Base-by-base conservation (phyloP, 2,888 invertebrate species). In the Athripsodes cinereus region DNA sequence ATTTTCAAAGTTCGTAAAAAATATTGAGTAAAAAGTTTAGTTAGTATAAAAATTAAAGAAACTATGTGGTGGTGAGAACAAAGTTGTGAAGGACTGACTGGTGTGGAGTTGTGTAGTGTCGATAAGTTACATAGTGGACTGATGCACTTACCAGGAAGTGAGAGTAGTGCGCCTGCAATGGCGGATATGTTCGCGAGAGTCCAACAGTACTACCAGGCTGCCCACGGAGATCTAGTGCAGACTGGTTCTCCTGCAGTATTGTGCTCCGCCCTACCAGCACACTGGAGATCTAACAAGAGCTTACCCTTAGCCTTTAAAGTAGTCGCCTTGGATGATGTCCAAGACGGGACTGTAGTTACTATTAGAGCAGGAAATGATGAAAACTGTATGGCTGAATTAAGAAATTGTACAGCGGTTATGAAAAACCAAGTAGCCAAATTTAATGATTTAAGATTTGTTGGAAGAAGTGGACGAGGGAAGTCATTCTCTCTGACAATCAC, bases 341-440 rank as follows among this genome's bases (percentile, higher is more conserved):
- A 83, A 69, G 97, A 99, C 72, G 97, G 97, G 18, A 98, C 98
- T 0, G 71, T 92, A 65, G 97, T 99, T 58, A 91, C 91, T 20
- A 88, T 99, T 52, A 85, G 90, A 62, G 98, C 97, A 57, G 98
- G 98, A 35, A 99, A 98, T 74, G 99, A 99, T 69, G 98, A 99
- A 75, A 98, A 98, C 73, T 92, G 85, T 67, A 94, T 93, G 81
- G 97, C 94, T 1, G 98, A 99, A 71, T 74, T 98, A 67, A 81
- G 95, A 67, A 99, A 99, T 73, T 88, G 87, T 69, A 90, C 92
- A 3, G 93, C 98, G 1, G 86, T 94, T 66, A 94, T 98, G 90
- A 96, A 96, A 80, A 95, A 95, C 71, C 94, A 96, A 74, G 92
- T 98, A 65, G 99, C 99, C 34, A 96, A 96, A 78, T 99, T 99